Evolutionary conservation across 2,888 invertebrate species (phyloP).

Genomic region (Ichneumoninae sp.): DNA sequence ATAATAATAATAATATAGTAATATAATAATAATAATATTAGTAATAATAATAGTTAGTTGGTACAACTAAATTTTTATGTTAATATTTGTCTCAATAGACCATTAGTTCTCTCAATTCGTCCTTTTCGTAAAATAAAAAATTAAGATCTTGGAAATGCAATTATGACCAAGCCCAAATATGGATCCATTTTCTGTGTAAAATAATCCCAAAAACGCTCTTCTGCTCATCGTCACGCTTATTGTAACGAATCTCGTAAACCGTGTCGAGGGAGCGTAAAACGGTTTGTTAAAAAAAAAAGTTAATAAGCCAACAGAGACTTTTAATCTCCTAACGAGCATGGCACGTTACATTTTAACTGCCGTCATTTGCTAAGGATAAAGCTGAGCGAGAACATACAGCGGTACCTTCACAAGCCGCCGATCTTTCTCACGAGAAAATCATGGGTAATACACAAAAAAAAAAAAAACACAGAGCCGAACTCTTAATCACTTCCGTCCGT

Average conservation of each 20-base stretch:
- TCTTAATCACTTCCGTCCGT: constrained; percentile 11
- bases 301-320: neutral
- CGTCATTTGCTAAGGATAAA: neutral
- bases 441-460: neutral
- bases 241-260: neutral
- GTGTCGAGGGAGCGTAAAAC: neutral
- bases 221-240: neutral
- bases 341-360: neutral
- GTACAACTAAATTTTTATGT: too few species aligned
- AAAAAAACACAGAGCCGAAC: neutral
- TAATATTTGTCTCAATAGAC: too few species aligned
- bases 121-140: too few species aligned
- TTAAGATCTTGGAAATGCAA: too few species aligned
- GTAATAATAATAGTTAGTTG: too few species aligned
- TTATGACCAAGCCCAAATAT: too few species aligned
- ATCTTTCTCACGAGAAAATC: neutral
- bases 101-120: too few species aligned
- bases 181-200: too few species aligned
- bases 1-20: too few species aligned
- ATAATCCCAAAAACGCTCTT: too few species aligned
- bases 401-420: neutral
- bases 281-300: neutral
- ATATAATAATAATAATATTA: too few species aligned
- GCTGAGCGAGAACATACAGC: neutral
- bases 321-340: neutral